These are phyloP conservation scores for Cochlearius cochlearius DNA, from an alignment of 2,113 vertebrate species.

Conservation along the genomic window DNA sequence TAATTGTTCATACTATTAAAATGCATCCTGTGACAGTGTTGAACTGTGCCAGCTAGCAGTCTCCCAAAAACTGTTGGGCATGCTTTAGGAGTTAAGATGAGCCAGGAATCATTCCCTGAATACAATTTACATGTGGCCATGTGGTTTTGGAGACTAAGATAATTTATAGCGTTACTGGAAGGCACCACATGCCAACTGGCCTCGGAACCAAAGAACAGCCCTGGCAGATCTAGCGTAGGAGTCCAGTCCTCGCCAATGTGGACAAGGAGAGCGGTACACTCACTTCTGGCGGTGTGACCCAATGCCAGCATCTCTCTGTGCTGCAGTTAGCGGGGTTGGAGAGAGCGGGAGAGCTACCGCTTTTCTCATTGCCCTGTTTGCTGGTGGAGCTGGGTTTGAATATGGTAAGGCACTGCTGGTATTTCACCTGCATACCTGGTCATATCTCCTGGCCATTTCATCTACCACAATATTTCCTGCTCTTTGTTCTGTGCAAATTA, in stretches of 20 bases:
- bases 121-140: background rate
- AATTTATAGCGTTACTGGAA: background rate
- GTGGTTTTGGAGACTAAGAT: background rate
- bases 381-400: background rate
- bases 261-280: background rate
- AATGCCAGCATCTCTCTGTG: background rate
- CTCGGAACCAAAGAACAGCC: background rate
- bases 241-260: background rate
- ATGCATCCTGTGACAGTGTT: background rate
- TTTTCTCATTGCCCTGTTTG: background rate
- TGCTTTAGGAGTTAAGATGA: background rate
- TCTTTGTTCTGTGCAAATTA: background rate
- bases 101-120: background rate
- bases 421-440: background rate
- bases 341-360: background rate
- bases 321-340: background rate
- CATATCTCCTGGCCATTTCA: background rate
- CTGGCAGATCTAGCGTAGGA: background rate
- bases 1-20: background rate
- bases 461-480: background rate
- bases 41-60: background rate
- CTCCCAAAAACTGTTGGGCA: background rate
- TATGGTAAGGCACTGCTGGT: background rate
- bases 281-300: background rate
- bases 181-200: background rate